phyloP scores from a whole-genome alignment of 2,888 invertebrate species.

The Sabatieria punctata region DNA sequence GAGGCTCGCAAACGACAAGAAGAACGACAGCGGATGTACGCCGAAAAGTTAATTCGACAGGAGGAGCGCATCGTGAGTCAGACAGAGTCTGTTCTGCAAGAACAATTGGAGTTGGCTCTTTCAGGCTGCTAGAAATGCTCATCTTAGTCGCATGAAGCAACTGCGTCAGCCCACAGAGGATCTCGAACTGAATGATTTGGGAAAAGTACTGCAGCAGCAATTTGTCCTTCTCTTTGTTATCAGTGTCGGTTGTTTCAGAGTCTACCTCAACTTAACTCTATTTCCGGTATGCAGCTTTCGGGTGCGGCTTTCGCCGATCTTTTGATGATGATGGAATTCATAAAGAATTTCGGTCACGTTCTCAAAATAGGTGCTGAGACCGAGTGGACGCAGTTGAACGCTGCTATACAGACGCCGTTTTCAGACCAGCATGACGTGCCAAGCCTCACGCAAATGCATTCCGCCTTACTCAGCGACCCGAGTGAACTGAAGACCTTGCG shows the following conservation, averaged over 20 bases:
- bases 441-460: conserved; percentile 46
- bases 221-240: too few relatives aligned
- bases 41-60: conserved; percentile 2
- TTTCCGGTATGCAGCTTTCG: conserved; percentile 59
- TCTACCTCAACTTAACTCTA: conserved; percentile 46
- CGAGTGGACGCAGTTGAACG: too few relatives aligned
- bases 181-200: conserved; percentile 51
- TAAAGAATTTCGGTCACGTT: conserved; percentile 85
- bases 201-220: not conserved
- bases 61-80: conserved; percentile 6
- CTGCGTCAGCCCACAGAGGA: conserved; percentile 78
- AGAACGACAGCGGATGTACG: conserved; percentile 32
- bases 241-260: conserved; percentile 27
- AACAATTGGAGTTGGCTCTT: too few relatives aligned
- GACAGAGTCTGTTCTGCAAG: not conserved
- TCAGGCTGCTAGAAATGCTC: not conserved
- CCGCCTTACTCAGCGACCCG: conserved; percentile 31
- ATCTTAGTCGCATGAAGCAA: conserved; percentile 43
- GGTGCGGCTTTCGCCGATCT: conserved; percentile 78
- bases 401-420: too few relatives aligned
- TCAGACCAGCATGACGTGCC: conserved; percentile 69
- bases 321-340: conserved; percentile 86
- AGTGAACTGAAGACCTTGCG: conserved; percentile 28
- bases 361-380: conserved; percentile 81
- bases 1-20: conserved; percentile 71